A percentile compares a stretch with the other conserved stretches of the same genome.
phyloP scores from a whole-genome alignment of 2,113 vertebrate genomes.

The Laterallus jamaicensis region DNA sequence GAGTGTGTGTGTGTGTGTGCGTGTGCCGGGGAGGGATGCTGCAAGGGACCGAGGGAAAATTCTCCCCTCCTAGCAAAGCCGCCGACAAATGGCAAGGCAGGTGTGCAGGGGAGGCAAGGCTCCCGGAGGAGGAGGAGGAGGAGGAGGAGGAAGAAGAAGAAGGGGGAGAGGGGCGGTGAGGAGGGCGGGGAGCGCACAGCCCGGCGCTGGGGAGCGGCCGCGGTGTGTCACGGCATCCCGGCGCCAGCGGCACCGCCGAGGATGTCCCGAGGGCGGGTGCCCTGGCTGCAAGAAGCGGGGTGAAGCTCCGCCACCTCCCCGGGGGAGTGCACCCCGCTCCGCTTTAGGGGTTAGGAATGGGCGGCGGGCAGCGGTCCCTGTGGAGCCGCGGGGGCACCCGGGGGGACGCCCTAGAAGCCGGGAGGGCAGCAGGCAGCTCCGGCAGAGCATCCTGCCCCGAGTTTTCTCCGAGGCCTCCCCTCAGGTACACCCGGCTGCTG shows the following conservation, averaged over 20 bases:
- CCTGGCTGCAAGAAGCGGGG: background rate
- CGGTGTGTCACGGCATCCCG: background rate
- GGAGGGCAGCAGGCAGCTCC: background rate
- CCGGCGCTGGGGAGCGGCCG: background rate
- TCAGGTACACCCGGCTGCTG: background rate
- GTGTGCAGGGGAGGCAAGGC: slow-evolving; percentile 17
- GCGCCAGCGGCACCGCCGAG: background rate
- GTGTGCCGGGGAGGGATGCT: slow-evolving; percentile 41
- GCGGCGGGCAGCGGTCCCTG: background rate
- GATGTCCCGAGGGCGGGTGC: background rate
- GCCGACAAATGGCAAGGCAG: slow-evolving; percentile 47
- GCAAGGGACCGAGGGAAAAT: slow-evolving; percentile 75
- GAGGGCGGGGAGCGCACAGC: slow-evolving; percentile 1
- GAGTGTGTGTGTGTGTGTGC: background rate
- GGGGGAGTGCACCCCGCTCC: background rate
- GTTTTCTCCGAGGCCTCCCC: background rate
- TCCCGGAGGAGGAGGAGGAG: background rate
- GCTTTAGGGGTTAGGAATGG: background rate
- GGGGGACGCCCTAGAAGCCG: no score
- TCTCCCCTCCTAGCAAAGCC: slow-evolving; percentile 43
- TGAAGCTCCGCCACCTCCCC: background rate
- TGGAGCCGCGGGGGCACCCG: background rate
- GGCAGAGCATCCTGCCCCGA: background rate
- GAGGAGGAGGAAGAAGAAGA: background rate
- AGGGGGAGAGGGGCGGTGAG: background rate